Evolutionary conservation across 2,113 vertebrate species (phyloP), one percentile per base, ranked within the genome.

Genomic region (Epinephelus moara): DNA sequence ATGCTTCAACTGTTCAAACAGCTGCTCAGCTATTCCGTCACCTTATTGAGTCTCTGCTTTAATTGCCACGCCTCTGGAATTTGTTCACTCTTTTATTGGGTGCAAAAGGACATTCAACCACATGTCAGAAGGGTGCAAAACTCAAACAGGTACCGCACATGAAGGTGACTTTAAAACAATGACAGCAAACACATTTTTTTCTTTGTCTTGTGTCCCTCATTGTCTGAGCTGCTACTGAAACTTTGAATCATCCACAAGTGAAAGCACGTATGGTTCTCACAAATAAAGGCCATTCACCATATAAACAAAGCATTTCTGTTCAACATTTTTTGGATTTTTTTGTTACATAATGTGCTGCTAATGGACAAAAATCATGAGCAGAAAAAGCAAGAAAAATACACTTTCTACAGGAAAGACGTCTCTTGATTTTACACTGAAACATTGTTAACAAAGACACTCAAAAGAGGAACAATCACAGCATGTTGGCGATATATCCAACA

Each of bases 181-280:
- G 56, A 86, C 27, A 81, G 61, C 56, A 78, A 84, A 90, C 37
- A 82, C 40, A 45, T 45, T 45, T 64, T 75, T 68, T 67, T 61
- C 13, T 42, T 81, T 66, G 67, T 80, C 11, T 60, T 15, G 72
- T 57, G 55, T 74, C 62, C 47, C 75, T 83, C 57, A 18, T 70
- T 9, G 23, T 68, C 71, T 70, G 70, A 64, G 17, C 69, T 75
- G 73, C 56, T 37, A 57, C 68, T 70, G 56, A 59, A 82, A 47
- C n/a, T 85, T 75, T 71, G 47, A 89, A 84, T 64, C 63, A 64
- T 89, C 79, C 63, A 85, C 84, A 89, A 90, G 89, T 82, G 57
- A 94, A 94, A 94, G 91, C 92, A 94, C 91, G 78, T 91, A 81
- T 75, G 89, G 92, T 92, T 92, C 81, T 90, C 57, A 86, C 87